Base-by-base conservation (phyloP, 2,888 invertebrate species). In the Oscheius onirici region DNA sequence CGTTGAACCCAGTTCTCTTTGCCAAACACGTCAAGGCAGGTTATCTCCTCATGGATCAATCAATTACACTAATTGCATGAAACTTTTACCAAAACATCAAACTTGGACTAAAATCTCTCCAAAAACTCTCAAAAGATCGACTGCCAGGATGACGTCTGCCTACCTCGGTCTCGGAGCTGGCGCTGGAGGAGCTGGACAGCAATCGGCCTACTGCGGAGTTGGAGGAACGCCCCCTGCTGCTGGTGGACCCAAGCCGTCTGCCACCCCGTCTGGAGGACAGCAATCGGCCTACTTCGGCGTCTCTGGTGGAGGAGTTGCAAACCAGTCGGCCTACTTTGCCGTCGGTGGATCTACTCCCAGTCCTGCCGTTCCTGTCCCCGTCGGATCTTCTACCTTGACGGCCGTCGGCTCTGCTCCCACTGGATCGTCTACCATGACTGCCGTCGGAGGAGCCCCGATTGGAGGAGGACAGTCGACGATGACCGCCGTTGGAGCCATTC, bases 401-500 rank as follows among this genome's bases (percentile, higher is more conserved):
- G 73, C 75, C 17, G 54, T 71, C 49, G 71, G 71, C 15, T 67
- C 55, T 2, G 69, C 74, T 10, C 41, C 8, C 8, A 3, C 69
- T 15, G 69, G 61, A 26, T 74, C 80, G 0, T 79, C 78, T 0
- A 80, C 82, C 0, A 80, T 82, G 80, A 80, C 82, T 8, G 80
- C 79, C 24, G 72, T 79, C 40, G n/a, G n/a, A n/a, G 79, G 76
- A 66, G 79, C 74, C 46, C 74, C 76, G 6, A 76, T 79, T 17
- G 54, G 20, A 13, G 75, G 77, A 63, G 74, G 74, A 41, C n/a
- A 75, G 13, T 80, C 80, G 0, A 82, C 81, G 15, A 82, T 82
- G 81, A 81, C 82, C n/a, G 83, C 81, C 22, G 77, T 81, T 49
- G 79, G 76, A 52, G 78, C 74, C 55, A 65, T 65, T 15, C 57